Base-by-base conservation (phyloP, 2,797 vertebrate genomes). In the Xenops minutus region DNA sequence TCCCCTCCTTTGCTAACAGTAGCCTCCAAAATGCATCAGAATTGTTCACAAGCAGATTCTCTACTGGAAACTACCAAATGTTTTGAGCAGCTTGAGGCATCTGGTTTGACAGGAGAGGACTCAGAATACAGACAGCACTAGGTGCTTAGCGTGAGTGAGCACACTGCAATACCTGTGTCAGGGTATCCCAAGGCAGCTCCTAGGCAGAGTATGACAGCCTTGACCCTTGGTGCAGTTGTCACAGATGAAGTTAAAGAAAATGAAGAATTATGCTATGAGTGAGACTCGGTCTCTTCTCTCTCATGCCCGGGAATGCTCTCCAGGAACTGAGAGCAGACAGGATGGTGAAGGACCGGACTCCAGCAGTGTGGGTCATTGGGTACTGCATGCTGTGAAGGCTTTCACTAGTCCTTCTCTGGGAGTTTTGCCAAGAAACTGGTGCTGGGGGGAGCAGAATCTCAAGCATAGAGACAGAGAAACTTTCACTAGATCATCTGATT, bases 131-230 rank as follows among this genome's bases (percentile, higher is more conserved):
- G 5, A 2, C 2, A 5, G 36, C n/a, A 32, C 16, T 73, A n/a
- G 16, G 43, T 66, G 54, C 24, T 77, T 26, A 23, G 44, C 21
- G 3, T 82, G 39, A 9, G 36, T 51, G 14, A 49, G 43, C 69
- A 49, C 23, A 4, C 58, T 46, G 49, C 2, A 7, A 44, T 72
- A 26, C 3, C 2, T 39, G 20, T 39, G 44, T 37, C 2, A 0
- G 46, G 23, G 29, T 37, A 21, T 74, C 61, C 63, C 0, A 0
- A 59, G 39, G 69, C 49, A 64, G 51, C 68, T 84, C 56, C 59
- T 22, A 9, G 19, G 56, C 64, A 59, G 51, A 56, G 11, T 16
- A 1, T 32, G 41, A 39, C 43, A 64, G 24, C 56, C 24, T 80
- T 87, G 55, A 51, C 34, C 49, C 51, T 66, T 23, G 61, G 7